Percentiles rank a stretch among this genome's conserved stretches.
Evolutionary conservation across 2,113 vertebrate genomes (phyloP).

Genomic region (Actinemys pallida): DNA sequence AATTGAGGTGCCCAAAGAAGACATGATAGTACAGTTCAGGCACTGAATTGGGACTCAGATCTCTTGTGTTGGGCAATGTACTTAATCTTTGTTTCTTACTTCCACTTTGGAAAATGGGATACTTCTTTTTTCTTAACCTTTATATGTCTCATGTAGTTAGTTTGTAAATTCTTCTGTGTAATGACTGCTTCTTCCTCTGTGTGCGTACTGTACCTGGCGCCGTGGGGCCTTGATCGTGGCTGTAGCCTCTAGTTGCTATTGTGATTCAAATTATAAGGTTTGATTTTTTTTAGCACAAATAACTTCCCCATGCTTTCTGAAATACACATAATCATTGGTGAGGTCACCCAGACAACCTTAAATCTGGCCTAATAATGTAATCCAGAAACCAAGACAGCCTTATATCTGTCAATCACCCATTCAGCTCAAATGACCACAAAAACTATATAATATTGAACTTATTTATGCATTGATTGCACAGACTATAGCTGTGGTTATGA

Average conservation of each 20-base stretch:
- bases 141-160: neutral
- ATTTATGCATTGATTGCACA: neutral
- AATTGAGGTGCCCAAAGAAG: neutral
- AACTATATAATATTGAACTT: neutral
- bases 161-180: neutral
- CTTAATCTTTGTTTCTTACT: neutral
- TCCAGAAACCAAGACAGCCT: neutral
- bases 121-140: neutral
- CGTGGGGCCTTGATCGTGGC: neutral
- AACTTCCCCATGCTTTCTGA: neutral
- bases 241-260: fast-evolving
- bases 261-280: neutral
- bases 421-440: neutral
- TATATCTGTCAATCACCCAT: neutral
- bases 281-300: neutral
- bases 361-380: neutral
- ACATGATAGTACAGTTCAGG: neutral
- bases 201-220: fast-evolving
- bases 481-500: neutral
- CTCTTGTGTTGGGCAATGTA: neutral
- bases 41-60: neutral
- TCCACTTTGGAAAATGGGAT: neutral
- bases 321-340: neutral
- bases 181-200: fast-evolving
- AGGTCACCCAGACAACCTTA: neutral